Evolutionary conservation across 2,888 invertebrate species (phyloP), one percentile per base, ranked within the genome.

Genomic region (Heliconius ismenius): DNA sequence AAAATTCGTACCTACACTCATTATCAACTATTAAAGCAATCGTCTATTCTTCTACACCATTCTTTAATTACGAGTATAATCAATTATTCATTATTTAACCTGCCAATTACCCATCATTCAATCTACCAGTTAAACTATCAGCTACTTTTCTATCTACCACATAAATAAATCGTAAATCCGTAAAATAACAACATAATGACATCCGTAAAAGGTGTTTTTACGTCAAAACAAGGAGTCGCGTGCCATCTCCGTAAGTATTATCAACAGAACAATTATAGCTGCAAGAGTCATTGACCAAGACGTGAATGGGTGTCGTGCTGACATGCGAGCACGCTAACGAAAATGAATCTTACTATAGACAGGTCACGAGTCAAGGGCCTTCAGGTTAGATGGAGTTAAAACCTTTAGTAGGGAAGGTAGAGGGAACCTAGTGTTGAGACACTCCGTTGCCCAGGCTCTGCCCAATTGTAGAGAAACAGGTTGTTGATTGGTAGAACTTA

Each of bases 301-400:
- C 80, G 80, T 82, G 82, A 81, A 81, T 81, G 82, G 79, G 76
- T 86, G 81, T 82, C 86, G 86, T 86, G 86, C 83, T 82, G 84
- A 83, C 86, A 87, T 86, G 86, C 86, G 82, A 85, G 83, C 83
- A 84, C 84, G 86, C 80, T 79, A 82, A 82, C 82, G 83, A 84
- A 84, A 84, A 84, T 82, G 83, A 83, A 82, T 82, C 83, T 84
- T 80, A 78, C 79, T 79, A 79, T 77, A 79, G 79, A 80, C 83
- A 81, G 82, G 82, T 82, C 83, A 81, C 80, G 81, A 79, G 80
- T 74, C 80, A 80, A 81, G 82, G 80, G 81, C 80, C 79, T 75
- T 68, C 75, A 79, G 79, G 79, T 79, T 78, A 70, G 43, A 13
- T 65, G 65, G 43, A 26, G 43, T 62, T 39, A 2, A 21, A 26